Base-by-base conservation (phyloP, 1,140 invertebrate genomes). In the Eueides isabella region DNA sequence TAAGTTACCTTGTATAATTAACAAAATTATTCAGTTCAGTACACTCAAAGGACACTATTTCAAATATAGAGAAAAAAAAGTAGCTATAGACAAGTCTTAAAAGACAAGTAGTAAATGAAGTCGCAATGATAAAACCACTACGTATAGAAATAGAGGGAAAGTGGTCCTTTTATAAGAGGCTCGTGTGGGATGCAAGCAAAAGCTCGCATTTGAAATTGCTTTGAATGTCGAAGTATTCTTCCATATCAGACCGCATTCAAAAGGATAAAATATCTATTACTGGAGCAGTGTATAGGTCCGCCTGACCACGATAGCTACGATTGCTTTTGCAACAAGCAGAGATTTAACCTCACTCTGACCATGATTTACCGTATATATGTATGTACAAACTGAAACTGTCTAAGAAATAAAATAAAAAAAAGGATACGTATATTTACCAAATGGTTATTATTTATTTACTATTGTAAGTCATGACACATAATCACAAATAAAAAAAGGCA, bases 201-300 rank as follows among this genome's bases (percentile, higher is more conserved):
- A 75, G 74, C 74, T 55, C 71, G 44, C 63, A 72, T 72, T 74
- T 75, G 74, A 71, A 75, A 75, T 75, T 71, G 74, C 68, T 75
- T 75, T 75, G 74, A 75, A 75, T 66, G 71, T 72, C 69, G 64
- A 70, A 67, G 74, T 75, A 75, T 75, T 75, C 74, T 75, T 75
- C 74, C 64, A 71, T 75, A 75, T 75, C 74, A 75, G 74, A 69
- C 71, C 72, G 72, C 75, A 74, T 62, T 77, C 76, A 74, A 71
- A 77, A 71, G 76, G 76, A 74, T 77, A 77, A 74, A 77, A 74
- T 74, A 77, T 74, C 72, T 70, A 74, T 70, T 74, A 71, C 72
- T 71, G 73, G 28, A 72, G 71, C 41, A 62, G 64, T 68, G 69
- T 74, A 71, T 71, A 74, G 48, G 55, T 74, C 74, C 61, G 48